phyloP scores from a whole-genome alignment of 2,888 invertebrate species.

The Rhamphomyia laevipes region DNA sequence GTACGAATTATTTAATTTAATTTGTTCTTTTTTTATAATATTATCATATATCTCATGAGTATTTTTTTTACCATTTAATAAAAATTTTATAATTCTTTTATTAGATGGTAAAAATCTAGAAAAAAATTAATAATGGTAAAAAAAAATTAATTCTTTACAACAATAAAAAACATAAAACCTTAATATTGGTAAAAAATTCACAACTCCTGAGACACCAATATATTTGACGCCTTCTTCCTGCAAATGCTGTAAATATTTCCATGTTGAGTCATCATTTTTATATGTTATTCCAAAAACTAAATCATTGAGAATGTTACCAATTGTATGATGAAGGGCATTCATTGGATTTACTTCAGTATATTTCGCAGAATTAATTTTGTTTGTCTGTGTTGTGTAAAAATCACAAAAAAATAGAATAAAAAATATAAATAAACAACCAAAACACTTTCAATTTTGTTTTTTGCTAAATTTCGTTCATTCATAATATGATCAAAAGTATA shows the following conservation, averaged over 20 bases:
- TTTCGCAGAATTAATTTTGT: conserved; percentile 19
- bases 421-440: not conserved
- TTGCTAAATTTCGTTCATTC: not conserved
- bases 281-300: conserved; percentile 68
- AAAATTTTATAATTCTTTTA: conserved; percentile 48
- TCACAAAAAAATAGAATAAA: not conserved
- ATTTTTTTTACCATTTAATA: conserved; percentile 56
- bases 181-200: conserved; percentile 75
- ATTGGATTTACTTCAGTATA: conserved; percentile 33
- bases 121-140: not conserved
- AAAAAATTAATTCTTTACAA: not conserved
- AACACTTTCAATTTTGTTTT: not conserved
- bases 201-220: conserved; percentile 68
- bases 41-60: conserved; percentile 61
- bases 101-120: conserved; percentile 41
- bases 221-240: conserved; percentile 76
- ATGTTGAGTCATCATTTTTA: conserved; percentile 54
- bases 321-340: conserved; percentile 42
- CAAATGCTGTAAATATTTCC: conserved; percentile 62
- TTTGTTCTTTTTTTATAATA: conserved; percentile 43
- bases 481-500: not conserved
- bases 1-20: conserved; percentile 11
- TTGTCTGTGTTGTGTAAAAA: conserved; percentile 8
- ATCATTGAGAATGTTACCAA: conserved; percentile 67
- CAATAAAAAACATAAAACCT: conserved; percentile 40